These are phyloP conservation scores for Phyto melanocephala DNA, from an alignment of 2,888 invertebrate species.

Conservation along the genomic window DNA sequence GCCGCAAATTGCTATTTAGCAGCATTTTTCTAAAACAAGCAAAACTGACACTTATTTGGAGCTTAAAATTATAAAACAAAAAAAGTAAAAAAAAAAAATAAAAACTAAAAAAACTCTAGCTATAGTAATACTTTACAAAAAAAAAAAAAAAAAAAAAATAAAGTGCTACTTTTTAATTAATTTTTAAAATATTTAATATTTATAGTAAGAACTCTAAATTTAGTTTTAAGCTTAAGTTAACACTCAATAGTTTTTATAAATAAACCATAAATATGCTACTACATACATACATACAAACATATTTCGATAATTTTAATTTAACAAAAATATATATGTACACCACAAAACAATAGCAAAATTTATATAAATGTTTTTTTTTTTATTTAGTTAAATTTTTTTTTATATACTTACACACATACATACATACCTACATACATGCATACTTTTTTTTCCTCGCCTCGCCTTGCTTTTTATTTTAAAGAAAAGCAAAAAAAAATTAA, in stretches of 20 bases:
- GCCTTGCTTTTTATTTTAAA: slow-evolving; percentile 44
- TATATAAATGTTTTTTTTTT: slow-evolving; percentile 53
- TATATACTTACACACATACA: slow-evolving; percentile 64
- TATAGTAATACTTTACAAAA: neutral
- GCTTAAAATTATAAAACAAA: neutral
- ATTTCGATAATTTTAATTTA: slow-evolving; percentile 46
- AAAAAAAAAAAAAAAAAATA: neutral
- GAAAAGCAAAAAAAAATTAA: neutral
- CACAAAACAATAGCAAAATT: slow-evolving; percentile 60
- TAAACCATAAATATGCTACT: neutral
- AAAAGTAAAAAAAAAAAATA: neutral
- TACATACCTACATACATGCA: slow-evolving; percentile 56
- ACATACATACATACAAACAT: no score
- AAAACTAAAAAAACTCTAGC: slow-evolving; percentile 10
- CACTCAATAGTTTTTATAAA: slow-evolving; percentile 56
- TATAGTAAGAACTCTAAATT: slow-evolving; percentile 36
- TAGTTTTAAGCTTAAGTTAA: slow-evolving; percentile 41
- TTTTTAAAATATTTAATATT: slow-evolving; percentile 25
- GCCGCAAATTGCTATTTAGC: neutral
- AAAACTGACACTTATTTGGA: neutral
- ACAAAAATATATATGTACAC: slow-evolving; percentile 40
- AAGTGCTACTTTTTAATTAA: slow-evolving; percentile 54
- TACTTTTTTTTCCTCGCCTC: slow-evolving; percentile 59
- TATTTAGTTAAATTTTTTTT: slow-evolving; percentile 67
- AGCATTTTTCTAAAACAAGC: neutral